Conservation (phyloP, 2,113 vertebrate genomes). For the Odocoileus hemionus region DNA sequence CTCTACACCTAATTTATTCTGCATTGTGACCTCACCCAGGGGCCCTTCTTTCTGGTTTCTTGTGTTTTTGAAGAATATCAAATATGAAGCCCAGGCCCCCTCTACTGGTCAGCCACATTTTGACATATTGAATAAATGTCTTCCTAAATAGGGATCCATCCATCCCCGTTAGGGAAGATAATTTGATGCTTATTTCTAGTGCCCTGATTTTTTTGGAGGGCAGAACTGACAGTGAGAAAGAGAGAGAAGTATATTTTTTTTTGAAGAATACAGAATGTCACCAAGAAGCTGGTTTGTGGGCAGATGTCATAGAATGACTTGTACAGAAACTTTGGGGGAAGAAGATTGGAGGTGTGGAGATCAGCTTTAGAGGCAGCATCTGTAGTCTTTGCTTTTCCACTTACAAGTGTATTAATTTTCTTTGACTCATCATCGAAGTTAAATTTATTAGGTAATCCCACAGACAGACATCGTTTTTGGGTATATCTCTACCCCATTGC, state of each 20-base stretch:
- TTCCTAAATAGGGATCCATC: background rate
- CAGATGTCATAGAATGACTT: background rate
- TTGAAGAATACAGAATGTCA: slow-evolving; percentile 8
- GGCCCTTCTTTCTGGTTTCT: background rate
- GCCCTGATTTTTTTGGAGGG: background rate
- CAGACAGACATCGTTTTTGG: background rate
- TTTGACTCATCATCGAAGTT: background rate
- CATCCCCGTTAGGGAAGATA: background rate
- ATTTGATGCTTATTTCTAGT: background rate
- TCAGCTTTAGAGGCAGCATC: background rate
- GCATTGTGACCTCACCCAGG: background rate
- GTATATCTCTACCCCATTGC: background rate
- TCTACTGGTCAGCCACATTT: slow-evolving; percentile 41
- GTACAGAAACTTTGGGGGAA: background rate
- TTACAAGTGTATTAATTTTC: background rate
- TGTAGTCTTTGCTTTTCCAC: background rate
- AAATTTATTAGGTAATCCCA: background rate
- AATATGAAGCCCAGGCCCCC: slow-evolving; percentile 21
- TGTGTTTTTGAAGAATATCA: background rate
- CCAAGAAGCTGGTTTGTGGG: background rate
- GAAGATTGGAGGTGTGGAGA: background rate
- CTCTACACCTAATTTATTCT: background rate
- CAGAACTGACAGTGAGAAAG: background rate
- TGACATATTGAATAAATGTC: background rate
- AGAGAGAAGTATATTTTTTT: background rate